Conservation (phyloP, 2,113 vertebrate species). For the Otolemur garnettii region DNA sequence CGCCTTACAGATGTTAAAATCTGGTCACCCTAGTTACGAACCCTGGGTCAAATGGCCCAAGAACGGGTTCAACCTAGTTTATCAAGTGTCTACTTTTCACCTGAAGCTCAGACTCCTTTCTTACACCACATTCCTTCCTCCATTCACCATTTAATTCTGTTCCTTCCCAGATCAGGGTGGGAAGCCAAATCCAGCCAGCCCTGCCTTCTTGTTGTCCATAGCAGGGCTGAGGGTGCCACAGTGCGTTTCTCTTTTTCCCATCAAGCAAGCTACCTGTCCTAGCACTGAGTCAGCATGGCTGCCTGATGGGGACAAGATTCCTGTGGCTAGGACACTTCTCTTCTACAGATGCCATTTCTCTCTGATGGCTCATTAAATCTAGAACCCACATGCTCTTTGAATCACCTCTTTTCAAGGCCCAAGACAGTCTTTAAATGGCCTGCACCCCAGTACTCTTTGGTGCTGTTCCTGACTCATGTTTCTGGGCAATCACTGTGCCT, state of each 20-base stretch:
- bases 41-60: not conserved
- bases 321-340: not conserved
- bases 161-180: not conserved
- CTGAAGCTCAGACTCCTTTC: not conserved
- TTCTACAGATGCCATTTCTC: not conserved
- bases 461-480: not conserved
- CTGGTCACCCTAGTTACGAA: too few relatives aligned
- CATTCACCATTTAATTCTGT: slow-evolving; percentile 22
- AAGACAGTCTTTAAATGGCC: not conserved
- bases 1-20: too few relatives aligned
- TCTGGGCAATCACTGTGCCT: not conserved
- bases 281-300: not conserved
- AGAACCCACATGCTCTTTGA: not conserved
- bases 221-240: not conserved
- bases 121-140: not conserved
- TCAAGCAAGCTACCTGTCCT: slow-evolving; percentile 15
- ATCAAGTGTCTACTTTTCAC: not conserved
- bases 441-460: not conserved
- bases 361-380: not conserved
- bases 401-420: not conserved
- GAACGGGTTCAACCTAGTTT: not conserved
- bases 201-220: slow-evolving; percentile 45
- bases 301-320: not conserved
- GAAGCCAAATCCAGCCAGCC: slow-evolving; percentile 58
- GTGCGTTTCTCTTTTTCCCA: slow-evolving; percentile 50